phyloP scores from a whole-genome alignment of 2,113 vertebrate species.

The Eupsittula cactorum region DNA sequence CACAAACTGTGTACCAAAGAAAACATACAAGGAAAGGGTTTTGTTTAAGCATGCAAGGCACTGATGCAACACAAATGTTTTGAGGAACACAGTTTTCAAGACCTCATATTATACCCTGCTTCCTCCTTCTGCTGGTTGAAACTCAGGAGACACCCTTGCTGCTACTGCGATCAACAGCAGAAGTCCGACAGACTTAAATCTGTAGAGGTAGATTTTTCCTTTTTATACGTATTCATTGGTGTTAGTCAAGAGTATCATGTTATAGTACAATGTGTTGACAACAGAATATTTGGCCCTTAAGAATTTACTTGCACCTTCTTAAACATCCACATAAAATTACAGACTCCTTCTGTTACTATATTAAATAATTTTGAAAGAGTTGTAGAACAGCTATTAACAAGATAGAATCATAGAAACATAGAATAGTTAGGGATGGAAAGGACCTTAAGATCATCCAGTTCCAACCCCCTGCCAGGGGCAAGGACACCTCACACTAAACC shows the following conservation, averaged over 20 bases:
- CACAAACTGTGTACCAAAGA: background rate
- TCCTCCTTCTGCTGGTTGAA: background rate
- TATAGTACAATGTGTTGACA: background rate
- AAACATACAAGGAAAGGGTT: background rate
- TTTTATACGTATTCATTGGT: background rate
- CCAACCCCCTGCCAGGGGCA: no score
- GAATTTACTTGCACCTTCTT: background rate
- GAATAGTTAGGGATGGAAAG: no score
- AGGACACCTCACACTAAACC: no score
- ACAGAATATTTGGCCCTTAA: background rate
- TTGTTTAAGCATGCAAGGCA: background rate
- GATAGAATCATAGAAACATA: background rate
- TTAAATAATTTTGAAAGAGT: background rate
- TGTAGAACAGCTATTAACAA: background rate
- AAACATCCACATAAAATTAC: background rate
- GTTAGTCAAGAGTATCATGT: rapidly evolving
- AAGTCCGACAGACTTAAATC: background rate
- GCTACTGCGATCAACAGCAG: background rate
- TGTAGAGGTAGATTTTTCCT: background rate
- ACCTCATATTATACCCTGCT: background rate
- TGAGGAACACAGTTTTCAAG: background rate
- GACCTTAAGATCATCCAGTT: no score
- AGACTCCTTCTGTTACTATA: background rate
- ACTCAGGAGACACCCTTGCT: background rate
- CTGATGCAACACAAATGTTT: background rate